Evolutionary conservation across 2,113 vertebrate genomes (phyloP).

Genomic region (Xiphorhynchus elegans): DNA sequence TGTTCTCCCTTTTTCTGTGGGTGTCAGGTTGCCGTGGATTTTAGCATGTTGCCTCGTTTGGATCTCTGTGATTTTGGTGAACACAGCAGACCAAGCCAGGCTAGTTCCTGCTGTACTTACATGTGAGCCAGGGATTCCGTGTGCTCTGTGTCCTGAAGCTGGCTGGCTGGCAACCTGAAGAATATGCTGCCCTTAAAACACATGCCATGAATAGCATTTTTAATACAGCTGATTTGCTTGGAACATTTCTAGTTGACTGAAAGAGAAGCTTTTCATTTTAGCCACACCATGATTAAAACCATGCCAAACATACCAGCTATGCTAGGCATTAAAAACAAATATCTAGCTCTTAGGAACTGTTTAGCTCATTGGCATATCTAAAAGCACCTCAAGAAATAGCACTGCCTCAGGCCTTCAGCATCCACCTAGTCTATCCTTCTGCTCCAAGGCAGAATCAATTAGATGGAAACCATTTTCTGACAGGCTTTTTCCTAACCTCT

Average conservation of each 20-base stretch:
- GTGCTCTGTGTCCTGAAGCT: neutral
- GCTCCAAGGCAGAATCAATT: neutral
- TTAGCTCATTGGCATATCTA: neutral
- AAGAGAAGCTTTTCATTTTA: neutral
- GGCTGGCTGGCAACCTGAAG: neutral
- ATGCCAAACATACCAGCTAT: neutral
- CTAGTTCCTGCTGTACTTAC: neutral
- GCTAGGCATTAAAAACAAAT: slow-evolving; percentile 1
- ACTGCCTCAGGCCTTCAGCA: neutral
- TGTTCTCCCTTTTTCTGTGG: neutral
- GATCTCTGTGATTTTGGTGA: neutral
- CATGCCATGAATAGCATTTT: neutral
- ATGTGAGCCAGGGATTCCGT: neutral
- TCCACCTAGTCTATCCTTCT: neutral
- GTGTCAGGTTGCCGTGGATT: neutral
- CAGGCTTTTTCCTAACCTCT: neutral
- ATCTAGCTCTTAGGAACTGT: neutral
- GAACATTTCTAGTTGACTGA: neutral
- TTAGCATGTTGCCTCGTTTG: neutral
- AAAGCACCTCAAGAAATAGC: neutral
- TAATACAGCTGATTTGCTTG: neutral
- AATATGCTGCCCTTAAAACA: neutral
- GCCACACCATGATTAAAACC: neutral
- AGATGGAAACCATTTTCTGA: neutral
- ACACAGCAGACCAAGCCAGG: neutral